Conservation (phyloP, 2,888 invertebrate species). For the Cosmopolites sordidus region DNA sequence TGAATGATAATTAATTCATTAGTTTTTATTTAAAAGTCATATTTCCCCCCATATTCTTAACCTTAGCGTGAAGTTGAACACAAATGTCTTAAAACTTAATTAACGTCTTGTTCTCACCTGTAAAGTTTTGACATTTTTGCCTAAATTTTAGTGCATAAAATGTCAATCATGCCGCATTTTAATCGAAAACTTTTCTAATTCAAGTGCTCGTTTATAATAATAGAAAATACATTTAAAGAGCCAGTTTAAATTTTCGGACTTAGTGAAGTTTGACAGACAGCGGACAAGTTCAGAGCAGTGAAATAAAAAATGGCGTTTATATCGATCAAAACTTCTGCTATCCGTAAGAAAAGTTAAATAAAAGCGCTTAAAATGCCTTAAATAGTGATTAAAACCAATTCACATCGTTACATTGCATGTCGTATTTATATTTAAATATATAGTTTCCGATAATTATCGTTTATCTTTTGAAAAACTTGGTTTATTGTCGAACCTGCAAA, state of each 20-base stretch:
- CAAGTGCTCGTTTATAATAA: neutral
- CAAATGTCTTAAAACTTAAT: neutral
- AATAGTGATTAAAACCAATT: slow-evolving; percentile 32
- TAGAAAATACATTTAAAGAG: neutral
- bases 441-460: slow-evolving; percentile 12
- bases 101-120: neutral
- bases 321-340: slow-evolving; percentile 44
- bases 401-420: slow-evolving; percentile 35
- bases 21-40: neutral
- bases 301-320: slow-evolving; percentile 45
- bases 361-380: slow-evolving; percentile 33
- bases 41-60: neutral
- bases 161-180: slow-evolving; percentile 9
- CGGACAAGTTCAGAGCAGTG: slow-evolving; percentile 34
- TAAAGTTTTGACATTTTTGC: slow-evolving; percentile 5
- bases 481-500: slow-evolving; percentile 17
- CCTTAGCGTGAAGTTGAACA: slow-evolving; percentile 10
- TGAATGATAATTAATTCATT: too few species aligned
- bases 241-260: slow-evolving; percentile 9
- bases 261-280: slow-evolving; percentile 3
- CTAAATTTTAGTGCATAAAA: slow-evolving; percentile 14
- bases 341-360: slow-evolving; percentile 45
- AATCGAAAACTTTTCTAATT: slow-evolving; percentile 5
- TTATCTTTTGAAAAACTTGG: slow-evolving; percentile 18
- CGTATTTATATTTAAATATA: slow-evolving; percentile 7